Percentiles rank a stretch among this genome's conserved stretches.
Evolutionary conservation across 23 tunicate genomes (phyloP).

Genomic region (Trididemnum clinides): DNA sequence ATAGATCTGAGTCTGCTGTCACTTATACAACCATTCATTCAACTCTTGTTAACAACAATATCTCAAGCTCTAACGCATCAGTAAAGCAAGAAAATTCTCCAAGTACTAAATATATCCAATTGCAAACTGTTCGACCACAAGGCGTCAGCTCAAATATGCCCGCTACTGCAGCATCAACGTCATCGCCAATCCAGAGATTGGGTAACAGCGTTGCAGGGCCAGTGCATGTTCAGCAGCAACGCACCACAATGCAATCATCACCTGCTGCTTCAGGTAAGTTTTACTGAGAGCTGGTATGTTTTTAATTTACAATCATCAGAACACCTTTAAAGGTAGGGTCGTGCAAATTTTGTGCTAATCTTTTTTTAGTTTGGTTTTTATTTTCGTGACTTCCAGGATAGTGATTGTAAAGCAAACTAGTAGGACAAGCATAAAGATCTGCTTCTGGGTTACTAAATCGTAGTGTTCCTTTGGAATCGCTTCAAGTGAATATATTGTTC

Average conservation of each 20-base stretch:
- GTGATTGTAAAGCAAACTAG: neutral
- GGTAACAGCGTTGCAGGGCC: neutral
- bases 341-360: neutral
- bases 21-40: slow-evolving; percentile 24
- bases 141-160: neutral
- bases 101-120: slow-evolving; percentile 59
- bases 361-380: neutral
- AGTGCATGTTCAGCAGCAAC: neutral
- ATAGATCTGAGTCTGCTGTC: slow-evolving; percentile 10
- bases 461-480: no score
- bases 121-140: slow-evolving; percentile 49
- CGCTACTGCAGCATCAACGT: neutral
- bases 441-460: neutral
- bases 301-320: no score
- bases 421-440: no score
- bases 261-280: slow-evolving; percentile 6
- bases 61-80: neutral
- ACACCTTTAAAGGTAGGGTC: no score
- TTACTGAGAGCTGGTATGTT: no score
- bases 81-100: slow-evolving; percentile 12
- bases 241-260: neutral
- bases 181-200: neutral
- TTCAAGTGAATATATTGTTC: no score
- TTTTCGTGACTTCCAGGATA: neutral
- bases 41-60: slow-evolving; percentile 9